Evolutionary conservation across 2,888 invertebrate genomes (phyloP), one percentile per base, ranked within the genome.

Genomic region (Ennomos erosarius): DNA sequence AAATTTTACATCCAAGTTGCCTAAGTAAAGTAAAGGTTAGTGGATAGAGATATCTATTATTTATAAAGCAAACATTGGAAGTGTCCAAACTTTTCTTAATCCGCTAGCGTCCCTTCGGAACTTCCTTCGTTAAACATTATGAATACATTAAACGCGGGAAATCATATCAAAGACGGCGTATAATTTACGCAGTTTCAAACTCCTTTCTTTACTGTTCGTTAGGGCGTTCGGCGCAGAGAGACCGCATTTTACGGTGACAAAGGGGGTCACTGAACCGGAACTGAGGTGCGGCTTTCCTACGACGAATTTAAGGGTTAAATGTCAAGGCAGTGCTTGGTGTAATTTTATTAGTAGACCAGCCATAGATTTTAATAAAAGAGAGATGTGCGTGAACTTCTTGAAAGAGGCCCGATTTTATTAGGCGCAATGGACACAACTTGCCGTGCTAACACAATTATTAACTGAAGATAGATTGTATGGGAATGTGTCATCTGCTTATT

Each of bases 241-340:
- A 42, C 62, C 60, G 65, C 67, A 66, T 51, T 64, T 65, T 43
- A 45, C 50, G 26, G 44, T 40, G 55, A 49, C 55, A 66, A 65
- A 52, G 46, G 55, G 52, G 66, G 46, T 68, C 67, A 67, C 10
- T 68, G 71, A 65, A 43, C 65, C 49, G 64, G 48, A 64, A 68
- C 59, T 53, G 65, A 63, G 69, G 69, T 50, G 55, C 64, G 71
- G 68, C 53, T 65, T 70, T 64, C 61, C 59, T 63, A 48, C 66
- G 64, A 43, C 67, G 69, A 73, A 69, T 54, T 50, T 44, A 62
- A 62, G 55, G 56, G 46, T 44, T 8, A 45, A 45, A 52, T 52
- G 44, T 43, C 16, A 51, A 26, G 26, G 47, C 12, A 45, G 6
- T 8, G 45, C 12, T 46, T 5, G 33, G 35, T 12, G 9, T 1